These are phyloP conservation scores for Carapus acus DNA, from an alignment of 2,797 vertebrate species.

Conservation along the genomic window DNA sequence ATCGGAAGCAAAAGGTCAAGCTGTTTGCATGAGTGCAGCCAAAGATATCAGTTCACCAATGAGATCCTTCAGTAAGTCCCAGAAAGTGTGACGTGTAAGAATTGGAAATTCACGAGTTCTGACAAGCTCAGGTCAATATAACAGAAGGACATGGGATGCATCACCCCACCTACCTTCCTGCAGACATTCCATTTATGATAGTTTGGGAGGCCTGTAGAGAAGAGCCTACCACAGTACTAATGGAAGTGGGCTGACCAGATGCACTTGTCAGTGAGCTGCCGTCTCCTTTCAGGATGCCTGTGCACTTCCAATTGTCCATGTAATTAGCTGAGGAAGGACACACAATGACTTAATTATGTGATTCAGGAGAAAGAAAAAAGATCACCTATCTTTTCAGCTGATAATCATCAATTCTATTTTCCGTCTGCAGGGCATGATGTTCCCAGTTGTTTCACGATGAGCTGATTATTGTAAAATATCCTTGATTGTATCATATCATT, in stretches of 20 bases:
- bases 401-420: background rate
- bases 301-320: slow-evolving; percentile 99
- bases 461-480: background rate
- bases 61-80: slow-evolving; percentile 44
- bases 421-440: background rate
- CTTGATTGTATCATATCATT: background rate
- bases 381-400: background rate
- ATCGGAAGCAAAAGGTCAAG: slow-evolving; percentile 52
- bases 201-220: slow-evolving; percentile 82
- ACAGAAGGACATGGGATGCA: slow-evolving; percentile 63
- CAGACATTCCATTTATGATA: slow-evolving; percentile 82
- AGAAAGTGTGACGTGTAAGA: slow-evolving; percentile 59
- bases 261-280: slow-evolving; percentile 90
- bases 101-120: slow-evolving; percentile 52
- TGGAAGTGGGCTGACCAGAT: slow-evolving; percentile 80
- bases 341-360: background rate
- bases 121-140: slow-evolving; percentile 40
- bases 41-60: slow-evolving; percentile 51
- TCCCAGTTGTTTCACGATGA: background rate
- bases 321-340: slow-evolving; percentile 82
- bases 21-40: slow-evolving; percentile 60
- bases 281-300: slow-evolving; percentile 95
- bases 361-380: background rate
- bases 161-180: slow-evolving; percentile 90
- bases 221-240: slow-evolving; percentile 80